phyloP scores from a whole-genome alignment of 2,113 vertebrate genomes.

The Oceanodroma tethys region DNA sequence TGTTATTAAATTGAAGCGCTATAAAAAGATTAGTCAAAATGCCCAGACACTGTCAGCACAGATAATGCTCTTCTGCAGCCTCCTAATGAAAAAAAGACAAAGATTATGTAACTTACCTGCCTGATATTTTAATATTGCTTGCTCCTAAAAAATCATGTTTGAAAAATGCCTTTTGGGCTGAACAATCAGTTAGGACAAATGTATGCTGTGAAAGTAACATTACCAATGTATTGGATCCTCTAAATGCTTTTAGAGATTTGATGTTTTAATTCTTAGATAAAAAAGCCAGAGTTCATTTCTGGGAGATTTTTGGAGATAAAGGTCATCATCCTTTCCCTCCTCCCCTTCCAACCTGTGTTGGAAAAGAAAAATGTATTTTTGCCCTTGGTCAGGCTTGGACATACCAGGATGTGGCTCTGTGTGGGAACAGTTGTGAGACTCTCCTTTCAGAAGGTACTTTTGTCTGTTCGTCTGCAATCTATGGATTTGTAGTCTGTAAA shows the following conservation, averaged over 20 bases:
- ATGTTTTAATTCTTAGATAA: background rate
- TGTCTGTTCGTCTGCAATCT: background rate
- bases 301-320: background rate
- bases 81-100: background rate
- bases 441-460: background rate
- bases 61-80: slow-evolving; percentile 38
- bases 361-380: background rate
- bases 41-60: background rate
- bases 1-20: slow-evolving; percentile 50
- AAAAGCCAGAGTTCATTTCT: background rate
- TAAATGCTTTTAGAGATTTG: background rate
- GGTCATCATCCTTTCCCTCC: background rate
- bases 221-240: background rate
- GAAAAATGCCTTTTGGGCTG: background rate
- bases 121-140: slow-evolving; percentile 40
- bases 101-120: slow-evolving; percentile 41
- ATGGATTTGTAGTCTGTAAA: background rate
- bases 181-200: background rate
- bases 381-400: background rate
- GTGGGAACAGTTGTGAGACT: background rate
- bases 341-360: background rate
- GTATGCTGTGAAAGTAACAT: background rate
- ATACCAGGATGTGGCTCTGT: background rate
- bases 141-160: background rate
- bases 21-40: slow-evolving; percentile 57